Evolutionary conservation across 2,113 vertebrate genomes (phyloP), one percentile per base, ranked within the genome.

Genomic region (Leucosticte australis): DNA sequence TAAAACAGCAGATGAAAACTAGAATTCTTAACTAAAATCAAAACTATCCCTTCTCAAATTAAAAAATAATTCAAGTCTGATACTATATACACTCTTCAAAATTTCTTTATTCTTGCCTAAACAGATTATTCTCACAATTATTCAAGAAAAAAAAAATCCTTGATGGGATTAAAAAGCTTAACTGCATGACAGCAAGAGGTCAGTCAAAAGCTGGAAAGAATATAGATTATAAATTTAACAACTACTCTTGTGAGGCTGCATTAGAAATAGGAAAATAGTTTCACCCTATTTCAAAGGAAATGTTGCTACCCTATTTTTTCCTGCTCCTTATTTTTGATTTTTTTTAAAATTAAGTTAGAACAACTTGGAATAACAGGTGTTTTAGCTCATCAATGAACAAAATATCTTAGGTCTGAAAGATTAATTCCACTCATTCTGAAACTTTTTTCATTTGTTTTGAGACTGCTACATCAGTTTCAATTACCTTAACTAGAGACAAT

Each of bases 311-410:
- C 27, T 56, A 6, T 16, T 49, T 76, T 15, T 20, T 6, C 2
- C 3, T 21, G 1, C 1, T 17, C 1, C 19, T 22, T 9, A 5
- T 4, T 13, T 46, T 52, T 63, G 11, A 12, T 24, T 53, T 55
- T 41, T 27, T 27, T n/a, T n/a, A 18, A 3, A 41, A 89, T n/a
- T 27, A 67, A 52, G 53, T 2, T 67, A 31, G 41, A 59, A 46
- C 28, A 53, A 50, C 28, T 30, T 62, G 33, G 33, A 57, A 42
- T 83, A 59, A 67, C 42, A 89, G 33, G 31, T 70, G 27, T 41
- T 60, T 0, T 7, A 50, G 23, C 28, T 69, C 55, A 83, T 22
- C 42, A 80, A 57, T 12, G 13, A 70, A 33, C 22, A 76, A 89
- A 91, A 33, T 37, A 52, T 47, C 23, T 41, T 24, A 3, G 14